These are phyloP conservation scores for Ormyrus labotus DNA, from an alignment of 2,888 invertebrate genomes.

Conservation along the genomic window DNA sequence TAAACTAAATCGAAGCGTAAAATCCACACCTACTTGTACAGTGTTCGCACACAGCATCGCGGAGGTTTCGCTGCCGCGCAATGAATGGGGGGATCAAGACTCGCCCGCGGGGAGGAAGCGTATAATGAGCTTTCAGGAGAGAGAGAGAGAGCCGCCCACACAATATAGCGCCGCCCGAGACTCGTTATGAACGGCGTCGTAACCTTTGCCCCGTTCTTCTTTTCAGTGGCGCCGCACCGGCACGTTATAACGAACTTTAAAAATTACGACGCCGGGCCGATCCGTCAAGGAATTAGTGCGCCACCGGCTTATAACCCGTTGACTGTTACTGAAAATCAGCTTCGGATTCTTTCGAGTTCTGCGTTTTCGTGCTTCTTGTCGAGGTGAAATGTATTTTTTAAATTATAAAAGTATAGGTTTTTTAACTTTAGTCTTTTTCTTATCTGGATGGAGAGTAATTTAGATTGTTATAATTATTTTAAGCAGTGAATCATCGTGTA, in stretches of 20 bases:
- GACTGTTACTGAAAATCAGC: conserved; percentile 15
- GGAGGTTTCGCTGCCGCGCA: background rate
- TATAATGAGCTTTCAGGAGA: conserved; percentile 50
- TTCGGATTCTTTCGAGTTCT: conserved; percentile 13
- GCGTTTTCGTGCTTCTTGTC: no score
- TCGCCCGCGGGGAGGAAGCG: conserved; percentile 42
- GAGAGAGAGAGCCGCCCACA: conserved; percentile 7
- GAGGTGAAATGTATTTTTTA: no score
- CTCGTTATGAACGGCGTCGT: conserved; percentile 33
- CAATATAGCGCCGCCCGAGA: conserved; percentile 10
- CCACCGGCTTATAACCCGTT: background rate
- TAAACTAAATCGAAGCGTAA: conserved; percentile 3
- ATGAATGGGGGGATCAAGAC: conserved; percentile 48
- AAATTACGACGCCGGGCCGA: conserved; percentile 38
- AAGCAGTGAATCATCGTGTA: no score
- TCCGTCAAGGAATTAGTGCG: conserved; percentile 33
- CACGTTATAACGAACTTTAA: conserved; percentile 35
- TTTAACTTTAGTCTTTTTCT: no score
- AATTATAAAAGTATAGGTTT: no score
- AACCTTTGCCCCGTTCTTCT: conserved; percentile 45
- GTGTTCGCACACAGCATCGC: background rate
- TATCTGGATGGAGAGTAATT: background rate
- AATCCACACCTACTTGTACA: background rate
- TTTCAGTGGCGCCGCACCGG: conserved; percentile 9
- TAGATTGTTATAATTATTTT: no score